Base-by-base conservation (phyloP, 53 echinoderm and acorn worm species). In the Zoroaster sp. region DNA sequence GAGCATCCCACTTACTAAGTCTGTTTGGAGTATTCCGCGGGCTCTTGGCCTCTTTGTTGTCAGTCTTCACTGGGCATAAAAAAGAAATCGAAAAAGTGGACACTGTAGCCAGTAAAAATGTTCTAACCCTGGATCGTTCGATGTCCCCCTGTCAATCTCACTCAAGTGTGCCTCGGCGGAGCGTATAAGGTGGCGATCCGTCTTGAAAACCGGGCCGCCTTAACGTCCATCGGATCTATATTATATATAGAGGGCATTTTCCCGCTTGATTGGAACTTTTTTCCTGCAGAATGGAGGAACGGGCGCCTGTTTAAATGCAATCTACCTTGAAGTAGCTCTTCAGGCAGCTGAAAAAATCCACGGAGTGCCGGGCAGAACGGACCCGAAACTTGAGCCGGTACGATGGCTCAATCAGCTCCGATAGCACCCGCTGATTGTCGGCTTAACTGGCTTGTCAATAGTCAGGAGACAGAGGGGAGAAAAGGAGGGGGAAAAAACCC, bases 241-340 rank as follows among this genome's bases (percentile, higher is more conserved):
- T 46, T 45, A 70, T 47, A 49, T 28, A 70, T 41, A 28, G 66
- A 34, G 85, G 74, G 83, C 47, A 69, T 69, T 49, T 55, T 15
- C 85, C 85, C 69, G 85, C 67, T 71, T 85, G 85, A 85, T 85
- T 85, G 66, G 85, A 85, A 85, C 85, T 85, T 85, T 44, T 71
- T 68, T 66, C 40, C 44, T 36, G 20, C 74, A 71, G 71, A 85
- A 85, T 85, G 72, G 85, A 71, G 71, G 71, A 85, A 85, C 85
- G 85, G 89, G 79, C 89, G 89, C 89, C 89, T 89, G 89, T 89
- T 89, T 89, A 89, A 89, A 89, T 89, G 78, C 89, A 89, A 89
- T 89, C 79, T 69, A 69, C 79, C 69, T 65, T 89, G 78, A 89
- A 89, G 89, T 41, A 78, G 68, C 79, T 69, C 89, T 89, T 79